Base-by-base conservation (phyloP, 2,797 vertebrate genomes). In the Myotis planiceps region DNA sequence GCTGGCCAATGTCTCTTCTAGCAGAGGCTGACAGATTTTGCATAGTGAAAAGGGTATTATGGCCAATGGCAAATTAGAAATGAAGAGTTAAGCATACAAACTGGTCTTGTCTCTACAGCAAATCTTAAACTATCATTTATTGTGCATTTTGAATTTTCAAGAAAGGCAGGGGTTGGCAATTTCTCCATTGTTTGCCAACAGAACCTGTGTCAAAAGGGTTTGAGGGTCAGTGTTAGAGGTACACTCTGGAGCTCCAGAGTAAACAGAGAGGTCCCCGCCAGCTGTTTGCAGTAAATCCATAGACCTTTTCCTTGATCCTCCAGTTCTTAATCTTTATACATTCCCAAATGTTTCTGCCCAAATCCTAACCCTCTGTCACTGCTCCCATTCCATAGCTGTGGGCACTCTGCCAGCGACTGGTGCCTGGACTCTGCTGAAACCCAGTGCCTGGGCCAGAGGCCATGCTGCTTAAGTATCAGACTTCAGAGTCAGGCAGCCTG, bases 401-500 rank as follows among this genome's bases (percentile, higher is more conserved):
- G 23, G 42, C 5, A 1, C 34, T 55, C 23, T 18, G 19, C 13
- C 9, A 3, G 18, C 0, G 3, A 27, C 18, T 8, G 32, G 60
- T 51, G 10, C 5, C 13, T 14, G n/a, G 53, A 3, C 21, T 69
- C 66, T 42, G 45, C 12, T 34, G 13, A 15, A 29, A 51, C 14
- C 58, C 32, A 39, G 53, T 0, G 0, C 32, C 14, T 0, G 3
- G n/a, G 53, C 55, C 10, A 72, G 13, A 19, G 12, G 5, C 21
- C 5, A 9, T 34, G n/a, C 25, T 84, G 37, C 9, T 32, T 19
- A 84, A n/a, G 5, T 9, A 7, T 4, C 19, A 27, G 39, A 9
- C 10, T 90, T 39, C 37, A 4, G 18, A 90, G 5, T 21, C n/a
- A 66, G 71, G 18, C 3, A 2, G 23, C 23, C 37, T 60, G 19